phyloP scores from a whole-genome alignment of 2,888 invertebrate genomes.

The Rhamnusium bicolor region DNA sequence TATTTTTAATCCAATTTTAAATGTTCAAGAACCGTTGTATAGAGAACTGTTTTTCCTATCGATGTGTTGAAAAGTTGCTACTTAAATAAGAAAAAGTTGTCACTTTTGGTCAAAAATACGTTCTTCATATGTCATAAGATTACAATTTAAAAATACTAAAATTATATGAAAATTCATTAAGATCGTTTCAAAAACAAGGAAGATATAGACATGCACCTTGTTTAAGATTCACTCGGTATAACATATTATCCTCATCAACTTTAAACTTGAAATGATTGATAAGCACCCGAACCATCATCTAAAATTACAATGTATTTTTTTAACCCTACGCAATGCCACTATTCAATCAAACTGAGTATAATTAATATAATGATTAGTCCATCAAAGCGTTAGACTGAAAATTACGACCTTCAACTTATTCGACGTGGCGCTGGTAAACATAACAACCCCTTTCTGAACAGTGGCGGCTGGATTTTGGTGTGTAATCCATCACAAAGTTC shows the following conservation, averaged over 20 bases:
- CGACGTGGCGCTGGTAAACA: slow-evolving; percentile 18
- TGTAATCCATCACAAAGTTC: slow-evolving; percentile 38
- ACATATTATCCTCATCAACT: background rate
- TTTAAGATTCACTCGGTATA: background rate
- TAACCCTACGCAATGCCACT: slow-evolving; percentile 28
- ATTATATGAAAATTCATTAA: too few relatives aligned
- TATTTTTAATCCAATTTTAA: too few relatives aligned
- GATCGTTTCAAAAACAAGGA: too few relatives aligned
- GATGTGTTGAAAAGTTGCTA: too few relatives aligned
- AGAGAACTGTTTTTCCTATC: too few relatives aligned
- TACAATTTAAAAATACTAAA: too few relatives aligned
- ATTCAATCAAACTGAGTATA: slow-evolving; percentile 44
- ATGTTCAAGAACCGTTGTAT: too few relatives aligned
- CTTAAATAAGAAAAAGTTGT: too few relatives aligned
- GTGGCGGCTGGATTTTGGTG: slow-evolving; percentile 27
- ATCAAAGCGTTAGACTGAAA: slow-evolving; percentile 44
- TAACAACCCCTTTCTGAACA: slow-evolving; percentile 35
- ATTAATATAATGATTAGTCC: slow-evolving; percentile 48
- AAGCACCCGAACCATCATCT: slow-evolving; percentile 14
- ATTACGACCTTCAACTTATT: slow-evolving; percentile 34
- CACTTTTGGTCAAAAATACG: too few relatives aligned
- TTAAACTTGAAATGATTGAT: slow-evolving; percentile 28
- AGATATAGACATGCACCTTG: too few relatives aligned
- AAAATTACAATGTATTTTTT: slow-evolving; percentile 23
- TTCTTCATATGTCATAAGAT: too few relatives aligned